Conservation (phyloP, 2,888 invertebrate species). For the Cantharis rufa region DNA sequence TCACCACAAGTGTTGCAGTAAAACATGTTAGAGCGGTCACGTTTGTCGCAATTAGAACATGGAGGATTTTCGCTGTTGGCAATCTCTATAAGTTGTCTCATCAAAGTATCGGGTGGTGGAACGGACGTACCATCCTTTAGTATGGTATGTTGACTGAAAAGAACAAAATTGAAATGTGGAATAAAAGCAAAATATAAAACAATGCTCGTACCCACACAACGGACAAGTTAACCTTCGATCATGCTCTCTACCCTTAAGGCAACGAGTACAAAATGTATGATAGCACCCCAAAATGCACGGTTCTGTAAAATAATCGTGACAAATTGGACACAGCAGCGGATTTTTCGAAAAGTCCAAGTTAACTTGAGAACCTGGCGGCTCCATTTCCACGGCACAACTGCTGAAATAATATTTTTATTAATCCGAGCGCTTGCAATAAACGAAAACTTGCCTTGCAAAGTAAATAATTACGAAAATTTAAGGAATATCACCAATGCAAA, state of each 20-base stretch:
- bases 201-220: constrained; percentile 65
- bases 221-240: constrained; percentile 69
- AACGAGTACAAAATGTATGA: constrained; percentile 72
- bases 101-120: constrained; percentile 68
- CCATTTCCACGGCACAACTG: constrained; percentile 47
- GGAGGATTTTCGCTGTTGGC: constrained; percentile 72
- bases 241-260: constrained; percentile 64
- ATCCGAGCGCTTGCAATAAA: background rate
- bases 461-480: constrained; percentile 33
- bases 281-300: constrained; percentile 71
- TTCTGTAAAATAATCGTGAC: constrained; percentile 70
- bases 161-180: constrained; percentile 1
- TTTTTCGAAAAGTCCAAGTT: constrained; percentile 57
- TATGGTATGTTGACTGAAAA: constrained; percentile 61
- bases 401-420: constrained; percentile 19
- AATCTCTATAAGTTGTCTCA: constrained; percentile 71
- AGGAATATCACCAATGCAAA: background rate
- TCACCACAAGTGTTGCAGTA: constrained; percentile 79
- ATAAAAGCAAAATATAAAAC: background rate
- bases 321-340: constrained; percentile 68
- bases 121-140: constrained; percentile 65
- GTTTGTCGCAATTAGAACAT: constrained; percentile 79
- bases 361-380: constrained; percentile 49
- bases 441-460: constrained; percentile 29
- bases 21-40: constrained; percentile 71